Evolutionary conservation across 2,113 vertebrate species (phyloP).

Genomic region (Tinamus guttatus): DNA sequence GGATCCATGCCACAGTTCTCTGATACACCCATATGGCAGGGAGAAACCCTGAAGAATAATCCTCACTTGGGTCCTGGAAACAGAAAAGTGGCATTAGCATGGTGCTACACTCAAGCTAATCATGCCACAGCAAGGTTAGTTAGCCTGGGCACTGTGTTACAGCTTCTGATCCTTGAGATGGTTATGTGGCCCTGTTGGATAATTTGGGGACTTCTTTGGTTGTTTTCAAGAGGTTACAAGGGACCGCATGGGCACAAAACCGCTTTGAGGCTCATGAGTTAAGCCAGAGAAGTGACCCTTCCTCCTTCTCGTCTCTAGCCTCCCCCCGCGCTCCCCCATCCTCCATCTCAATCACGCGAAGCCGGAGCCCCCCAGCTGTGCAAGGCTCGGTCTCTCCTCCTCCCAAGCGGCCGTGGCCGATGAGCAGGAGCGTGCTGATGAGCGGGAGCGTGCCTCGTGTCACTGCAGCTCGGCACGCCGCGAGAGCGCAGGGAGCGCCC

Average conservation of each 20-base stretch:
- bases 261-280: neutral
- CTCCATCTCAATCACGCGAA: slow-evolving; percentile 1
- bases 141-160: neutral
- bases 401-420: neutral
- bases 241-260: rapidly evolving
- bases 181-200: neutral
- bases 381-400: slow-evolving; percentile 36
- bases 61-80: neutral
- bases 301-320: neutral
- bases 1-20: neutral
- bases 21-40: neutral
- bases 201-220: neutral
- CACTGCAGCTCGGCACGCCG: slow-evolving; percentile 15
- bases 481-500: neutral
- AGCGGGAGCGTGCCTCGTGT: slow-evolving; percentile 33
- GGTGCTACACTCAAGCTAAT: neutral
- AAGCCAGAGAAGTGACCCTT: neutral
- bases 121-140: neutral
- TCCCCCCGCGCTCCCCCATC: neutral
- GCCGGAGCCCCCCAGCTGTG: slow-evolving; percentile 61
- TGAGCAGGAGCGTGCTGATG: slow-evolving; percentile 6
- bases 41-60: neutral
- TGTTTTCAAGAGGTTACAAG: neutral
- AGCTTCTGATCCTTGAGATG: neutral
- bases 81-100: rapidly evolving